Base-by-base conservation (phyloP, 2,888 invertebrate genomes). In the Augiades crinisus region DNA sequence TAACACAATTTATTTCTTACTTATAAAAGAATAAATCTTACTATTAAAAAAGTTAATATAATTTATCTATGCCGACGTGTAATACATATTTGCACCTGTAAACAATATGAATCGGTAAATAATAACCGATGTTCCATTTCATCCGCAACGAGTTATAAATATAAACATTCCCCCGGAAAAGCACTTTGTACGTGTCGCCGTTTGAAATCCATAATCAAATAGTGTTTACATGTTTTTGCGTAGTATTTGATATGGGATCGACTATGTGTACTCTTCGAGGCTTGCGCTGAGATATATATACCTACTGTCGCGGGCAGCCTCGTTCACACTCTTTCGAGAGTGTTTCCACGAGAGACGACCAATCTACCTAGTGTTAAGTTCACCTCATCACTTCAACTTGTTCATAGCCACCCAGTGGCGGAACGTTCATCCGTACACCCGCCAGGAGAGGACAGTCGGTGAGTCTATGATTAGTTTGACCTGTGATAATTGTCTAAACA, bases 401-500 rank as follows among this genome's bases (percentile, higher is more conserved):
- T 88, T 88, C 88, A 88, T 87, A 88, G 86, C 76, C 87, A 87
- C 79, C 46, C 61, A 70, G 87, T 88, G 87, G 86, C 80, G 56
- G 88, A 85, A 87, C 86, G 71, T 56, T 64, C 78, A 65, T 54
- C 53, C 34, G 16, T 5, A 50, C 14, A 13, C 54, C 57, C 30
- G 53, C 34, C 57, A 69, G 70, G 62, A 72, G 71, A 77, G 68
- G 65, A 69, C 70, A 67, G 63, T 63, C 70, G 83, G 87, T 87
- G 64, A 87, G 85, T 81, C n/a, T n/a, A n/a, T n/a, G n/a, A n/a
- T n/a, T n/a, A n/a, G n/a, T n/a, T n/a, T n/a, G 54, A 55, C 46
- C 33, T 47, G 50, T 38, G 57, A 45, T 59, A 61, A 62, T 60
- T 58, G 53, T 19, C 54, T 44, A 34, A 17, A 30, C 55, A 55